A percentile compares a stretch with the other conserved stretches of the same genome.
Conservation (phyloP, 2,888 invertebrate species). For the Polyommatus iphigenia region DNA sequence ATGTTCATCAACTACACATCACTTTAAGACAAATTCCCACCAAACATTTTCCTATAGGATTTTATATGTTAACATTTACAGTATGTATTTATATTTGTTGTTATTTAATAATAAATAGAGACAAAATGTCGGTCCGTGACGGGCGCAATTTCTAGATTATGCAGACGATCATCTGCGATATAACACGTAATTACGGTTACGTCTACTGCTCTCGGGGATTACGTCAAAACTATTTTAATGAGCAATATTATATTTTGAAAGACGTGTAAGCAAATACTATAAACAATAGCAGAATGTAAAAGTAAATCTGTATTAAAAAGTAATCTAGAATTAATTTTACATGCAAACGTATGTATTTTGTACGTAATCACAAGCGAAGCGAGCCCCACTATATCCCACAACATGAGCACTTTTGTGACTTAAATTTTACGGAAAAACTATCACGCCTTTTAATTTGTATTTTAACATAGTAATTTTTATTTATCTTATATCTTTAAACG, state of each 20-base stretch:
- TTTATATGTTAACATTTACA: too few relatives aligned
- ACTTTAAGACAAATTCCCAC: too few relatives aligned
- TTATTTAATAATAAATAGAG: neutral
- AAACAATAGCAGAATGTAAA: neutral
- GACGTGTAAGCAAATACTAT: neutral
- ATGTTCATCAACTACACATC: too few relatives aligned
- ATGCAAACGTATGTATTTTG: too few relatives aligned
- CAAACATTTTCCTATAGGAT: too few relatives aligned
- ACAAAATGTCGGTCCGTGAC: constrained; percentile 1
- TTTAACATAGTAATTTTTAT: too few relatives aligned
- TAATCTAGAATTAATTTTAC: neutral
- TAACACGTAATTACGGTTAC: constrained; percentile 10
- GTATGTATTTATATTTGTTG: neutral
- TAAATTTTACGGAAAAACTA: too few relatives aligned
- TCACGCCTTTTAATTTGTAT: too few relatives aligned
- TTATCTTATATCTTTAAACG: too few relatives aligned
- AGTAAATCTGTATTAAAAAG: neutral
- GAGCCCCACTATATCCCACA: too few relatives aligned
- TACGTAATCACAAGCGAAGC: too few relatives aligned
- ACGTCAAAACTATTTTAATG: constrained; percentile 12
- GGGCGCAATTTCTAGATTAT: constrained; percentile 11
- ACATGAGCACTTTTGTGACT: too few relatives aligned
- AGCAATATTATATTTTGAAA: constrained; percentile 6
- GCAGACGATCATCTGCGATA: constrained; percentile 14
- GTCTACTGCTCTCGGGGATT: neutral